Evolutionary conservation across 2,113 vertebrate species (phyloP), one percentile per base, ranked within the genome.

Genomic region (Zosterops pallidus): DNA sequence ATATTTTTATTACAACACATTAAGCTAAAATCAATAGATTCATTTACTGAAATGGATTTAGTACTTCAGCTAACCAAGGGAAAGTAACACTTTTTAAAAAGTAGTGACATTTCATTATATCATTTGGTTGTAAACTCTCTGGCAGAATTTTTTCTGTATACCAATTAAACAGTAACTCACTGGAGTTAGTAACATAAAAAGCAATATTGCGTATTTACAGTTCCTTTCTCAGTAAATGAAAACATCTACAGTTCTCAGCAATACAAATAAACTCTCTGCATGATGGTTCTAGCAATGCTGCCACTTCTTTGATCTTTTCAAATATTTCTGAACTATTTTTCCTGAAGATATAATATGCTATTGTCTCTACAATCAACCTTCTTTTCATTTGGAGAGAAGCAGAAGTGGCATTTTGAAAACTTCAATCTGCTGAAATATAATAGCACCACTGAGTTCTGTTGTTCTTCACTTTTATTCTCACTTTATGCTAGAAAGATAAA

Each of bases 321-420:
- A 63, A 78, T 83, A 59, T 92, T 96, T 95, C 65, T 70, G 90
- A 16, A n/a, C 20, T 77, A 18, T 86, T 96, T 95, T 83, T 7
- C 90, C 57, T 69, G 71, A 94, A 95, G 69, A 82, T 72, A 53
- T 49, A 96, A 78, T 44, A 85, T 53, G 41, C 65, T 93, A 81
- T 96, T 95, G 96, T 60, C 90, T 92, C 89, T 35, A 85, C 84
- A 95, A 82, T 91, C 92, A 96, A 75, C 53, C 14, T 87, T 46
- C 81, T 94, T 67, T 65, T 63, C 77, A 31, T 92, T 86, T 70
- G 56, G 56, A 96, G 41, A 75, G 68, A 94, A 97, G 85, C 60
- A 75, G 76, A 96, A 96, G 83, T 76, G 85, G 91, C 89, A 95
- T 90, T 97, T 85, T 93, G 86, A 90, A 96, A 97, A 96, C 62